Base-by-base conservation (phyloP, 2,113 vertebrate species). In the Ceyx margarethae region DNA sequence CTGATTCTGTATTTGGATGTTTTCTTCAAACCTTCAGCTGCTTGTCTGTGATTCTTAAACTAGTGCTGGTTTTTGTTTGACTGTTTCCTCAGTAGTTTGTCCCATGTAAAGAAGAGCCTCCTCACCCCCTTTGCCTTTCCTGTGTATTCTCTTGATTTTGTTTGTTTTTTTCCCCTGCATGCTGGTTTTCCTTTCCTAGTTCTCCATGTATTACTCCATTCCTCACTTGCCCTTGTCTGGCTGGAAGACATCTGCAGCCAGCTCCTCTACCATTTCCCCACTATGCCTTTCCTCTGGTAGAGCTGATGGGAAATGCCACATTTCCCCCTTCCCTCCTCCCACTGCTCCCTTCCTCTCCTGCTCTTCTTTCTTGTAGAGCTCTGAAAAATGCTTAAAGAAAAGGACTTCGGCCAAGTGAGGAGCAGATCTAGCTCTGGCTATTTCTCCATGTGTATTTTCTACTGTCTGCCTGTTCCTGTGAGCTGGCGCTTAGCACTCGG, bases 251-350 rank as follows among this genome's bases (percentile, higher is more conserved):
- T 72, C 25, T 74, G n/a, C 65, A 89, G 33, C 33, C 57, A 86
- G 61, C 83, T 84, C 19, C 10, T 54, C 45, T 42, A n/a, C 62
- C 2, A 1, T 78, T 82, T 89, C 58, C 50, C 58, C 11, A n/a
- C 53, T 3, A 2, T 91, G 56, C 62, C 50, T 90, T 81, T 87
- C 77, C 35, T 92, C 73, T 3, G 2, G 53, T 45, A 45, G 42
- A 91, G 64, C 71, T 75, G 45, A 74, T 92, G 74, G 93, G 81
- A 94, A 94, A 68, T 43, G 74, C 58, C 3, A 1, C 40, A 29
- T 93, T 92, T 92, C 53, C 62, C 67, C 33, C 62, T 71, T 78
- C 81, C 31, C 85, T 91, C 69, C 85, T 91, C 73, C 51, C 45
- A 33, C 82, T 21, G 3, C 33, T 66, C 35, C 21, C 31, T 87